Base-by-base conservation (phyloP, 35 echinoderm and acorn worm species). In the Heliocidaris tuberculata region DNA sequence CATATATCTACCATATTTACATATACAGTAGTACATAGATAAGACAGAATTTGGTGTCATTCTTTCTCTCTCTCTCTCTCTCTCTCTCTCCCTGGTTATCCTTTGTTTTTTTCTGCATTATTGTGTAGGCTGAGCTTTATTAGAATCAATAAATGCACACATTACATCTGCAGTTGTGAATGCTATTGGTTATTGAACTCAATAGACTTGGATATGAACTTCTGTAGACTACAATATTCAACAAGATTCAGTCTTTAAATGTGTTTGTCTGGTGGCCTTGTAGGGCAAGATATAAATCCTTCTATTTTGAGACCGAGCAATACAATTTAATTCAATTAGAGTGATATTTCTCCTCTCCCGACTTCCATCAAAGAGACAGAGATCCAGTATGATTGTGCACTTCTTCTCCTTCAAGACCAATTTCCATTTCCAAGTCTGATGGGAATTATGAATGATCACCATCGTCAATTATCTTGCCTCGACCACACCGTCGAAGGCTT, bases 361-460 rank as follows among this genome's bases (percentile, higher is more conserved):
- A 27, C 65, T n/a, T 78, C 21, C 19, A 78, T 42, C n/a, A 27
- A 71, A 19, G 27, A 78, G 65, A n/a, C 61, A 19, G 24, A 78
- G 65, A 78, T 9, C 52, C 52, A 15, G 11, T 56, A 56, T 78
- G 65, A 78, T 78, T 21, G 65, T n/a, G 65, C 65, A 78, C 21
- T 78, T 78, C 65, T 78, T 78, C 27, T 78, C 65, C 21, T 78
- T 78, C 65, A 78, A 78, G 17, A n/a, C 65, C 21, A 78, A 78
- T 78, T 78, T 27, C 65, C 65, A 78, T 78, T 19, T n/a, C 65
- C 5, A 24, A 78, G 65, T 27, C 65, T 78, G 65, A 78, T 78
- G 65, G 65, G 65, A 78, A 78, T 78, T 78, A 78, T 78, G 65
- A 78, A 78, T 78, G 65, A 78, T 78, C 65, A 24, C 65, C 65